These are phyloP conservation scores for Philotrypesis tridentata DNA, from an alignment of 1,140 invertebrate species.

Conservation along the genomic window DNA sequence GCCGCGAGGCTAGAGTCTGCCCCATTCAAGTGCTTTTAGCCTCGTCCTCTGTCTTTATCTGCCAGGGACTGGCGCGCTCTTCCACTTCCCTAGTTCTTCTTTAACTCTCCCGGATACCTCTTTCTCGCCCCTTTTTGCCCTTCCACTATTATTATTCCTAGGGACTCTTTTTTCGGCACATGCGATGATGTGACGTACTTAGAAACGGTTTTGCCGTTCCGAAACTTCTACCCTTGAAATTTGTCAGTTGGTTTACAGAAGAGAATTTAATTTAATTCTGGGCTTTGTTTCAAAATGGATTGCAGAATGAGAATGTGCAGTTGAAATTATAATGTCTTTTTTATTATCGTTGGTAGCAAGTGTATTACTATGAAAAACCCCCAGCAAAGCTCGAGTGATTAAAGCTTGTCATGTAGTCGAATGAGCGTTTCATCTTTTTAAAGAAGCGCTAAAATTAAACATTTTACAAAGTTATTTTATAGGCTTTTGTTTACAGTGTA, in stretches of 20 bases:
- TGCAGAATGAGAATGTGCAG: too few species aligned
- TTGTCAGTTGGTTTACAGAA: neutral
- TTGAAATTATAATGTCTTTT: too few species aligned
- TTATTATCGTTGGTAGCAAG: too few species aligned
- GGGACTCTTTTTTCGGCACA: neutral
- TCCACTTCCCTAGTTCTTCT: constrained; percentile 14
- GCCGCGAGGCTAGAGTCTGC: neutral
- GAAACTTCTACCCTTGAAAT: neutral
- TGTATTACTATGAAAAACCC: too few species aligned
- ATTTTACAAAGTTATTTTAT: too few species aligned
- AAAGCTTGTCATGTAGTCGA: too few species aligned
- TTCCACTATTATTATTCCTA: neutral
- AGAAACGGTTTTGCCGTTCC: neutral
- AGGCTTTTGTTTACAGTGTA: too few species aligned
- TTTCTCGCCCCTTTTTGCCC: neutral
- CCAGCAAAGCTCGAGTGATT: too few species aligned
- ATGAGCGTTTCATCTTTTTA: too few species aligned
- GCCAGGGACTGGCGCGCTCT: neutral
- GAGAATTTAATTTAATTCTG: too few species aligned
- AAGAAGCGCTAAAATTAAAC: too few species aligned
- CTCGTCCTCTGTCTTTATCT: constrained; percentile 1
- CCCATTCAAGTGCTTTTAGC: constrained; percentile 32
- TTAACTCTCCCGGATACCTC: neutral
- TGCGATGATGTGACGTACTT: neutral
- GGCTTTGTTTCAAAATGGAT: too few species aligned